Conservation (phyloP, 2,797 vertebrate species). For the Microctenopoma lineatum region DNA sequence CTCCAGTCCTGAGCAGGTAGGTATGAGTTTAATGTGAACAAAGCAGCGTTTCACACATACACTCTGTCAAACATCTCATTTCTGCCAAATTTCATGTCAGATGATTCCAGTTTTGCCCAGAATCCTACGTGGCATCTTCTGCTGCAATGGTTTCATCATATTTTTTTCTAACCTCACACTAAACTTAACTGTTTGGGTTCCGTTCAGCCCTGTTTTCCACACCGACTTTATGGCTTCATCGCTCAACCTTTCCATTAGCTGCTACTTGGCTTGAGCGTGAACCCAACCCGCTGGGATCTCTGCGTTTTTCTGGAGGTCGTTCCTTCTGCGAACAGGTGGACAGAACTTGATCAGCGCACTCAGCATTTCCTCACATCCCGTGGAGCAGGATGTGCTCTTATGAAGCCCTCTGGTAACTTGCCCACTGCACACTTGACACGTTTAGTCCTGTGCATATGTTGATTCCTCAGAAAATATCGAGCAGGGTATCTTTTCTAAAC, state of each 20-base stretch:
- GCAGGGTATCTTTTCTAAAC: not conserved
- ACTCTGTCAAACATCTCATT: not conserved
- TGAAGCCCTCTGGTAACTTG: constrained; percentile 69
- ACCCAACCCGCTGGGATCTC: constrained; percentile 53
- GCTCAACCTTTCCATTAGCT: constrained; percentile 17
- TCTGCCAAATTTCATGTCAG: not conserved
- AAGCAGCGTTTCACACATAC: not conserved
- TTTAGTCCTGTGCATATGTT: constrained; percentile 16
- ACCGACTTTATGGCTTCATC: constrained; percentile 21
- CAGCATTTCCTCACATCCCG: constrained; percentile 64
- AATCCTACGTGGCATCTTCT: not conserved
- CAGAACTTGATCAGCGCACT: constrained; percentile 61
- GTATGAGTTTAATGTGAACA: not conserved
- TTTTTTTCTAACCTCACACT: constrained; percentile 1
- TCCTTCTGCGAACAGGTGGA: constrained; percentile 76
- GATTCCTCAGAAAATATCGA: constrained; percentile 30
- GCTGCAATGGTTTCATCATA: not conserved
- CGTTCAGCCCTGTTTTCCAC: not conserved
- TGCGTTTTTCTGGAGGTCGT: constrained; percentile 73
- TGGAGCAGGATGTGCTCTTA: constrained; percentile 51
- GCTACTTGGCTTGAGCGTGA: constrained; percentile 52
- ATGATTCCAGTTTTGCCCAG: not conserved
- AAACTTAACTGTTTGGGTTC: not conserved
- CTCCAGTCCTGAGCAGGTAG: not conserved
- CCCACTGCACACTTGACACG: constrained; percentile 51